Evolutionary conservation across 2,113 vertebrate genomes (phyloP), one percentile per base, ranked within the genome.

Genomic region (Vicugna pacos): DNA sequence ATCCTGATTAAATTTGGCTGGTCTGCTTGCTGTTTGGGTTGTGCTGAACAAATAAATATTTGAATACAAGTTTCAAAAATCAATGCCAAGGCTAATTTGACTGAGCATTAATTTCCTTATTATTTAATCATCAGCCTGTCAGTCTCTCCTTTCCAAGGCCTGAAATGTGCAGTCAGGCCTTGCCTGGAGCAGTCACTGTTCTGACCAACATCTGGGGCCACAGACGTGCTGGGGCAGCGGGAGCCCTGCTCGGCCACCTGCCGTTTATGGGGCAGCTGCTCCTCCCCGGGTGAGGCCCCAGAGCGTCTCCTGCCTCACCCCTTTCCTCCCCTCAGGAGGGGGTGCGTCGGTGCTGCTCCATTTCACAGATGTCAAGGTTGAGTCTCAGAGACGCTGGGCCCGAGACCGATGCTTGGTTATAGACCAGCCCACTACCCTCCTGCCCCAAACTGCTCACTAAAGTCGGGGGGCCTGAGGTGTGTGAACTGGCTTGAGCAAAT

Each of bases 1-100:
- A 48, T 22, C 67, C 46, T 84, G 50, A 75, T 89, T 85, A 97
- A 85, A 79, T 73, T 58, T 89, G 72, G 2, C 70, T 93, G 69
- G 52, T 19, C 32, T 58, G 42, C 70, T 92, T 79, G 54, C 65
- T 96, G 28, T 89, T 65, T 84, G 50, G 28, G 38, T 89, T 26
- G 67, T 19, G 56, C 17, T n/a, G 8, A 73, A 93, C 80, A 85
- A 85, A 48, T 72, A 62, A 79, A 42, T 67, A 85, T 73, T 87
- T 93, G 56, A 87, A 42, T 73, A 76, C 69, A 91, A 77, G 46
- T 64, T 84, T 84, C 70, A 84, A 67, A 89, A 76, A 54, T 83
- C 82, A 72, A 10, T 58, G 60, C 19, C 30, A 50, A 77, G 30
- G 82, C 83, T 94, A 42, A 91, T 97, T 94, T 8, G 28, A 46